Base-by-base conservation (phyloP, 2,888 invertebrate species). In the Galerucella pusilla region DNA sequence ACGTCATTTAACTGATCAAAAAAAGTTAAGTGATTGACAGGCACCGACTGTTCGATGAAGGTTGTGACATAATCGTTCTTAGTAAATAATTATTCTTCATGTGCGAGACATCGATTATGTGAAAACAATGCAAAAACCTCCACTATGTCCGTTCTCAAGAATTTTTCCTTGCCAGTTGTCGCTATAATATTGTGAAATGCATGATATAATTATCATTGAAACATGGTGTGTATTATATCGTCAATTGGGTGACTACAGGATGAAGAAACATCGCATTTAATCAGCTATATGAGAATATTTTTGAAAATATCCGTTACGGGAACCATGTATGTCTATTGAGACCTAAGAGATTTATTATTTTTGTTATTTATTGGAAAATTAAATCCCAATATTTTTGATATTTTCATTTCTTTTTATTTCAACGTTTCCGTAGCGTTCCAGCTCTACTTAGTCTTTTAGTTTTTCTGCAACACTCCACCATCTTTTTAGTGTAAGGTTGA, bases 191-290 rank as follows among this genome's bases (percentile, higher is more conserved):
- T 69, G 60, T 46, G 69, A 60, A 69, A 69, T 68, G 35, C 45
- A 46, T 60, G 46, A 69, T 61, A 45, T 60, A 60, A 69, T 69
- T 69, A 46, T 46, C 59, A 69, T 69, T 25, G 46, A 69, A 57
- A 57, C 2, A 57, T 57, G 69, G 59, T 59, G 45, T 68, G 68
- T 45, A 35, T 57, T 57, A 57, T 42, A 14, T 16, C 42, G 46
- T 45, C 35, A 59, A 68, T 46, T 59, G 25, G 59, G 57, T 10
- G 16, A 57, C 20, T 10, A 11, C 20, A 20, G 16, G 20, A 20
- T 57, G 57, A 20, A 57, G 20, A 57, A 57, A 57, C 20, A 16
- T 57, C 3, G 20, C 57, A 10, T 10, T 57, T 9, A 16, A 20
- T 20, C 57, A 2, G 10, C 52, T 52, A 16, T 16, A 57, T 12